Base-by-base conservation (phyloP, 2,888 invertebrate species). In the Epirrhoe alternata region DNA sequence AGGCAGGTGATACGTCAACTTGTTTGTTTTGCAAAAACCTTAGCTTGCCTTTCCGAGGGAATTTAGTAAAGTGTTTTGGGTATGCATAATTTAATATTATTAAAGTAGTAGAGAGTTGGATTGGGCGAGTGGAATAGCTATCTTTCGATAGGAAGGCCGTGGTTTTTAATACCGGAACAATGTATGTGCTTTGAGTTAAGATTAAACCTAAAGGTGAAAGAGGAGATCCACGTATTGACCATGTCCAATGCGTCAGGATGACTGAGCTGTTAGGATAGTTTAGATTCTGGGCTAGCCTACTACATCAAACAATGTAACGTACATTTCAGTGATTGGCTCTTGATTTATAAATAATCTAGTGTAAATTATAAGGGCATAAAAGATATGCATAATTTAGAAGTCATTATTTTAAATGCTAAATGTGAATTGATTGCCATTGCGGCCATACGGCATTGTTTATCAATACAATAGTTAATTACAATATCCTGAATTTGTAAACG, bases 1-100 rank as follows among this genome's bases (percentile, higher is more conserved):
- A 66, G 54, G 47, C 62, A 65, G 69, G 71, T 64, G 69, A 74
- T 74, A 74, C 65, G 69, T 74, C 72, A 74, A 67, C 55, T 57
- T 72, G 69, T 74, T 74, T 72, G 62, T 68, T 69, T 65, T 64
- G 66, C 56, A 68, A 73, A 50, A 45, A 58, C 38, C n/a, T 53
- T 54, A 50, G 69, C 53, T 67, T 66, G 58, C 52, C 17, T 52
- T 63, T 62, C 61, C 16, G 53, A 54, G 67, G 38, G 4, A 52
- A 47, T 55, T 69, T 59, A 12, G 38, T 42, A 12, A 42, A 42
- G 38, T 12, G 12, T 42, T 42, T 8, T 12, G 33, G 38, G 38
- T 42, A 12, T 4, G 38, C 12, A 42, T 10, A 5, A 42, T 42
- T 42, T 42, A 24, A 24, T 42, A 12, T 12, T 12, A 42, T 12